Percentiles rank a stretch among this genome's conserved stretches.
Conservation (phyloP, 2,888 invertebrate genomes). For the Helleia helle region DNA sequence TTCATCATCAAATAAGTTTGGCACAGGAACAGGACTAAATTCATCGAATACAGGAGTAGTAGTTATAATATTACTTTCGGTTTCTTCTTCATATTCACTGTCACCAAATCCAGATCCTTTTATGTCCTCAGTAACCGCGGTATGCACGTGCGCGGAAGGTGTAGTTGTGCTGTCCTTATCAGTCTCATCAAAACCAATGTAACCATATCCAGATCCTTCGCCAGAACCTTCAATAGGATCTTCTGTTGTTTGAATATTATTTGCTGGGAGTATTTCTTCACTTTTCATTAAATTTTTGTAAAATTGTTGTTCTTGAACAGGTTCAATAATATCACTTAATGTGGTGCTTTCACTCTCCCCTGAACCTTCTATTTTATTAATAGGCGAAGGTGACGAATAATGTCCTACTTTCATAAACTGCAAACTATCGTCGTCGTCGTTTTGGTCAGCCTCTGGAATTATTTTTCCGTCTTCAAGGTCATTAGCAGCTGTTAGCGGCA, state of each 20-base stretch:
- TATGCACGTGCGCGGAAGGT: too few relatives aligned
- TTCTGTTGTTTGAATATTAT: conserved; percentile 38
- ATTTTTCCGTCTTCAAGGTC: conserved; percentile 60
- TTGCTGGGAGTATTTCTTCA: conserved; percentile 38
- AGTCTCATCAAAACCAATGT: conserved; percentile 24
- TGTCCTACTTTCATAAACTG: conserved; percentile 50
- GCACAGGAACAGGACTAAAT: conserved; percentile 38
- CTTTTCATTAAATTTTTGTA: conserved; percentile 28
- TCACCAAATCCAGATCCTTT: too few relatives aligned
- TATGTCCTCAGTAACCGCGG: too few relatives aligned
- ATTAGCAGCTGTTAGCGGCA: conserved; percentile 42
- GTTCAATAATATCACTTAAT: conserved; percentile 45
- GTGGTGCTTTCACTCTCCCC: conserved; percentile 58
- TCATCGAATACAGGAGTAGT: conserved; percentile 38
- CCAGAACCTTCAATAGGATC: conserved; percentile 52
- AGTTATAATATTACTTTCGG: conserved; percentile 28
- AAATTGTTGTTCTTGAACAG: conserved; percentile 26
- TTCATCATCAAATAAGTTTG: conserved; percentile 36
- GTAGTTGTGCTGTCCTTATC: conserved; percentile 33
- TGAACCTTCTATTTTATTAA: conserved; percentile 48
- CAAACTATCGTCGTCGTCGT: conserved; percentile 54
- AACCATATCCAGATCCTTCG: conserved; percentile 48
- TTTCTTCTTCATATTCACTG: too few relatives aligned
- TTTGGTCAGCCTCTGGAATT: conserved; percentile 35
- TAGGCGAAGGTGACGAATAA: conserved; percentile 30